Conservation (phyloP, 2,888 invertebrate genomes). For the Ormyrus pomaceus region DNA sequence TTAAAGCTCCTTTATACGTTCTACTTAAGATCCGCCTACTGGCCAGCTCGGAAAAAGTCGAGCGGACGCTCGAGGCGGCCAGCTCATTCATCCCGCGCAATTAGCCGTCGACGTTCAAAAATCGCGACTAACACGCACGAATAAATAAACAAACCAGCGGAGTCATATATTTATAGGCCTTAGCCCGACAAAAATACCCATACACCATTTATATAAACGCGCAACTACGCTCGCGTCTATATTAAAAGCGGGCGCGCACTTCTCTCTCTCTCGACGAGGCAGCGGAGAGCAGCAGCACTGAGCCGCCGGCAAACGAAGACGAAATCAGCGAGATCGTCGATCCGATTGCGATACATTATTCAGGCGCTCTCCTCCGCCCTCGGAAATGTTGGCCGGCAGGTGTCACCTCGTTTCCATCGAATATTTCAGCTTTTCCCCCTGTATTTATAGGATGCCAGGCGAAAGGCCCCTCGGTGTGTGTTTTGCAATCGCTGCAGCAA, state of each 20-base stretch:
- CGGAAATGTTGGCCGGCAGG: constrained; percentile 59
- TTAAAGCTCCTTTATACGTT: too few relatives aligned
- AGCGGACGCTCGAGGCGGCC: too few relatives aligned
- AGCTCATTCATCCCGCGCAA: too few relatives aligned
- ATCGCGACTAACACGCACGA: background rate
- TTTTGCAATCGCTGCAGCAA: constrained; percentile 42
- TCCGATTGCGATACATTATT: constrained; percentile 36
- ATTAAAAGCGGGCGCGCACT: constrained; percentile 36
- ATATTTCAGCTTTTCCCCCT: constrained; percentile 62
- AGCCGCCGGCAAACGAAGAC: too few relatives aligned
- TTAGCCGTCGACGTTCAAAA: background rate
- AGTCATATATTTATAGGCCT: constrained; percentile 29
- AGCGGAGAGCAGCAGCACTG: too few relatives aligned
- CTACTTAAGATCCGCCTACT: too few relatives aligned
- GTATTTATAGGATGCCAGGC: constrained; percentile 62
- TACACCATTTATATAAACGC: constrained; percentile 16
- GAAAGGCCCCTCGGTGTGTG: background rate
- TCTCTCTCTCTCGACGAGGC: too few relatives aligned
- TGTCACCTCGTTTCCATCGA: constrained; percentile 64
- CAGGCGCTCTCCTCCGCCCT: background rate
- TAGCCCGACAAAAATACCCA: constrained; percentile 30
- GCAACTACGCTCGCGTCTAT: constrained; percentile 4
- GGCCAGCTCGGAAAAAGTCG: too few relatives aligned
- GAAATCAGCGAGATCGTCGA: constrained; percentile 28
- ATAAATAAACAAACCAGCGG: constrained; percentile 49